Evolutionary conservation across 2,888 invertebrate genomes (phyloP).

Genomic region (Campopleginae sp.): DNA sequence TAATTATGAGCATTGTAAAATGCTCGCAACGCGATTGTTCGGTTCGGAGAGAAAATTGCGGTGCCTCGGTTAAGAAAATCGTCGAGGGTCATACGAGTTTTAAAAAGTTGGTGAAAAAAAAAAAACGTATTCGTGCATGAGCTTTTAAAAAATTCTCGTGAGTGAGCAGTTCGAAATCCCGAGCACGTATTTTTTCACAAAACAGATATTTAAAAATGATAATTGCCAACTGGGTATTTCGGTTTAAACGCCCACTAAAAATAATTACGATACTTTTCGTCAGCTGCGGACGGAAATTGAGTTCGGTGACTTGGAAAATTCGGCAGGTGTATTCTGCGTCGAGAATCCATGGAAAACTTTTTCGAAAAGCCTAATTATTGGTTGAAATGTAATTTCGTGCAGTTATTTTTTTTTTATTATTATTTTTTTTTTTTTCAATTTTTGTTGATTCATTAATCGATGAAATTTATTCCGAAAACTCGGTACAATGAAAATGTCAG

Average conservation of each 20-base stretch:
- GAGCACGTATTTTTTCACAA: not conserved
- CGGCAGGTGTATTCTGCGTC: not conserved
- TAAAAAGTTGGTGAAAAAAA: not conserved
- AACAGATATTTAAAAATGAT: not conserved
- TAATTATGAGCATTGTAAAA: not conserved
- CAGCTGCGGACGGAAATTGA: not conserved
- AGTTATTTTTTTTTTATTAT: not conserved
- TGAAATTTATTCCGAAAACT: not conserved
- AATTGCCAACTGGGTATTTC: not conserved
- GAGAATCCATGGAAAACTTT: not conserved
- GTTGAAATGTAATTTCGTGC: not conserved
- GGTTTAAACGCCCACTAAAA: not conserved
- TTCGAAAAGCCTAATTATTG: not conserved
- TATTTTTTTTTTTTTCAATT: not conserved
- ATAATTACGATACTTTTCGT: conserved; percentile 3
- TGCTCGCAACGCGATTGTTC: not conserved
- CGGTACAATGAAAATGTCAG: not conserved
- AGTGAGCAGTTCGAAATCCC: not conserved
- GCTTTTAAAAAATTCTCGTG: not conserved
- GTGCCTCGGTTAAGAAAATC: not conserved
- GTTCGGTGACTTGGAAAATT: not conserved
- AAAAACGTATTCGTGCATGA: not conserved
- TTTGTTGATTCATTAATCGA: no score
- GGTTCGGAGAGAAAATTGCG: not conserved
- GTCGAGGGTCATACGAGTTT: not conserved